phyloP scores from a whole-genome alignment of 2,797 vertebrate genomes.

The Hydrocynus forskahlii region DNA sequence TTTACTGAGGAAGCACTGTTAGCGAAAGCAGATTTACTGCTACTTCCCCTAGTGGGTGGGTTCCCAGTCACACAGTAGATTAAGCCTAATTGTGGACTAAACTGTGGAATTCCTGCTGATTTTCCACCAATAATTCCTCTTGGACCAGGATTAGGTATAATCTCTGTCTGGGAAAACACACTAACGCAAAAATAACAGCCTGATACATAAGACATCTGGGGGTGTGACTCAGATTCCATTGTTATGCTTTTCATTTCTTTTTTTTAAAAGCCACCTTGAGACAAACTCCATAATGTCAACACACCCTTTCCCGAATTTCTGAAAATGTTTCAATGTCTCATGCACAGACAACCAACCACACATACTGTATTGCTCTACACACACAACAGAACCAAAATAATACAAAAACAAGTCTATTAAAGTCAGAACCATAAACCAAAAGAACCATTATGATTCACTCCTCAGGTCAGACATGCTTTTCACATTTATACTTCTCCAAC shows the following conservation, averaged over 20 bases:
- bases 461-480: not conserved
- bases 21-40: constrained; percentile 51
- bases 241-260: constrained; percentile 12
- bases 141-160: constrained; percentile 6
- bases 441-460: not conserved
- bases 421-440: not conserved
- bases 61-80: constrained; percentile 38
- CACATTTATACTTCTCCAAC: not conserved
- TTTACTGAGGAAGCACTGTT: constrained; percentile 29
- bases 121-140: constrained; percentile 6
- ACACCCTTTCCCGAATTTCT: constrained; percentile 27
- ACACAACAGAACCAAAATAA: constrained; percentile 15
- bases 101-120: not conserved
- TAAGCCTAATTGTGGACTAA: constrained; percentile 32
- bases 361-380: not conserved
- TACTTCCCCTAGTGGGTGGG: constrained; percentile 31
- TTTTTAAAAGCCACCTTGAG: constrained; percentile 33
- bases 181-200: not conserved
- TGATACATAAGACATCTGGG: constrained; percentile 28
- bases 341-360: constrained; percentile 11
- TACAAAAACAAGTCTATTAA: constrained; percentile 36
- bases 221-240: constrained; percentile 23
- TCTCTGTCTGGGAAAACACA: constrained; percentile 9
- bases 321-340: constrained; percentile 29
- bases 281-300: constrained; percentile 27